Evolutionary conservation across 2,888 invertebrate species (phyloP).

Genomic region (Ethmia dodecea): DNA sequence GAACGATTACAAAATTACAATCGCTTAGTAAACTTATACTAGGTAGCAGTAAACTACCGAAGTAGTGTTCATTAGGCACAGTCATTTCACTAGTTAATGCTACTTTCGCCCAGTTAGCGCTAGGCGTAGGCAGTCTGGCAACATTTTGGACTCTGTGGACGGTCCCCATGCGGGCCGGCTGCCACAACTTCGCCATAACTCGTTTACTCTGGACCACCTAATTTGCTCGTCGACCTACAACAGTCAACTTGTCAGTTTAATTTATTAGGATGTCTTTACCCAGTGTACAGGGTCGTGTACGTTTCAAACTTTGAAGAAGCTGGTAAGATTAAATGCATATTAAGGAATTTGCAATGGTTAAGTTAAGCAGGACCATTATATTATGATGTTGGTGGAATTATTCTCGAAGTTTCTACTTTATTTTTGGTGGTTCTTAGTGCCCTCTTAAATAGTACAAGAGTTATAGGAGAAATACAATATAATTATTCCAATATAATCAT

Average conservation of each 20-base stretch:
- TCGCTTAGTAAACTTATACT: conserved; percentile 1
- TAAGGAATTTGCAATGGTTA: no score
- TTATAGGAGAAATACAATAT: no score
- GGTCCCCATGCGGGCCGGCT: conserved; percentile 40
- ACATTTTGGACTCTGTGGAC: conserved; percentile 10
- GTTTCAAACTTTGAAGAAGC: no score
- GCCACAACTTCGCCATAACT: conserved; percentile 58
- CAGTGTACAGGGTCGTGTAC: conserved; percentile 3
- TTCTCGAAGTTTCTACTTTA: no score
- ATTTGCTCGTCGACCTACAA: conserved; percentile 55
- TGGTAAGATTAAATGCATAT: no score
- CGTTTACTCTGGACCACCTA: conserved; percentile 61
- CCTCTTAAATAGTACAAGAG: no score
- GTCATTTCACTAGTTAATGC: conserved; percentile 23
- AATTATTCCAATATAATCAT: no score
- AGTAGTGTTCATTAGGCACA: conserved; percentile 8
- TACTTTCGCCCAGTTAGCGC: conserved; percentile 25
- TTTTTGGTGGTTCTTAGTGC: no score
- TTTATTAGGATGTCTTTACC: conserved; percentile 32
- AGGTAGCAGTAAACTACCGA: conserved; percentile 4
- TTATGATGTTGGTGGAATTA: no score
- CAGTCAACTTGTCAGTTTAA: conserved; percentile 53
- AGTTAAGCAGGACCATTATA: no score
- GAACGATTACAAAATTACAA: not conserved
- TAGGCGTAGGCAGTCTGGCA: conserved; percentile 6